phyloP scores from a whole-genome alignment of 2,797 vertebrate genomes.

The Anguilla anguilla region DNA sequence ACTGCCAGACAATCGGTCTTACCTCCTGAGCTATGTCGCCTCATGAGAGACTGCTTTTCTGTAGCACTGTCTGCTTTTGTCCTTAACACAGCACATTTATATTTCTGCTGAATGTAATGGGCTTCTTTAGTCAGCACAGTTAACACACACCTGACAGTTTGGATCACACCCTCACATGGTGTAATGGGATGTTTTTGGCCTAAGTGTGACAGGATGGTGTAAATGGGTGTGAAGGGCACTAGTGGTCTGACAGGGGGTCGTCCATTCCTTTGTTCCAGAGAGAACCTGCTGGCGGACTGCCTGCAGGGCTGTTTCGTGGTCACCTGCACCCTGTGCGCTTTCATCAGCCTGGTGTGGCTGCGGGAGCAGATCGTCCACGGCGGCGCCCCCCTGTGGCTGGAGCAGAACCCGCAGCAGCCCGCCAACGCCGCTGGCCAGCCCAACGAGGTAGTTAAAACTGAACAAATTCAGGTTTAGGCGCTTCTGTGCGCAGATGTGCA shows the following conservation, averaged over 20 bases:
- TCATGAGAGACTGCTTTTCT: neutral
- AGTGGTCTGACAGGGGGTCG: neutral
- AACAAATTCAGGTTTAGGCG: neutral
- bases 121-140: neutral
- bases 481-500: neutral
- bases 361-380: constrained; percentile 97
- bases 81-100: neutral
- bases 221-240: neutral
- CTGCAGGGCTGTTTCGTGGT: constrained; percentile 98
- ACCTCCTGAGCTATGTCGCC: too few relatives aligned
- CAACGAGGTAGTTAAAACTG: constrained; percentile 79
- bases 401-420: constrained; percentile 87
- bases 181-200: neutral
- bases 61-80: neutral
- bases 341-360: constrained; percentile 98
- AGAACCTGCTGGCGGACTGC: constrained; percentile 97
- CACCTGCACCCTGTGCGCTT: constrained; percentile 95
- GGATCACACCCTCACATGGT: neutral
- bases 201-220: neutral
- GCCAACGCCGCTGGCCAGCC: constrained; percentile 83
- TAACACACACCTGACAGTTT: neutral
- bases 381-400: constrained; percentile 94
- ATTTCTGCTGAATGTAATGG: neutral
- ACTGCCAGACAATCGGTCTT: too few relatives aligned
- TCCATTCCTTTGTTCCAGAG: constrained; percentile 67